A percentile compares a stretch with the other conserved stretches of the same genome.
Evolutionary conservation across 2,797 vertebrate genomes (phyloP).

Genomic region (Prunella strophiata): DNA sequence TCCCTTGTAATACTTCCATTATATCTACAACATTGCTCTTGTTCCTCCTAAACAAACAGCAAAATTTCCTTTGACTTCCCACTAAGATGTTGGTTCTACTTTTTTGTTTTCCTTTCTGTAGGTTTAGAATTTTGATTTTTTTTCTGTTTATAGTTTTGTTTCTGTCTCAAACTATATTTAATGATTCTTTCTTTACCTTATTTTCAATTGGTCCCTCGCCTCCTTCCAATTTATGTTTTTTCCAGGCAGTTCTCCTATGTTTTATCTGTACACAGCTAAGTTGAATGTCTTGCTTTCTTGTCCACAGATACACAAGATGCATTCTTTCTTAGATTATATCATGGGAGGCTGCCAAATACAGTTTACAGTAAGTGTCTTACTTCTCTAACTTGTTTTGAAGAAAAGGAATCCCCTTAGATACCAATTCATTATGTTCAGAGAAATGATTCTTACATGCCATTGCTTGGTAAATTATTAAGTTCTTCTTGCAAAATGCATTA

Average conservation of each 20-base stretch:
- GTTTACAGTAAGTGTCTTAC: slow-evolving; percentile 90
- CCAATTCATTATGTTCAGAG: neutral
- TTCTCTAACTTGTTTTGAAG: neutral
- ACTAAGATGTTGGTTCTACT: neutral
- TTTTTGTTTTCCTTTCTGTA: neutral
- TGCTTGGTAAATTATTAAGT: neutral
- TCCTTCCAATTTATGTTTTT: neutral
- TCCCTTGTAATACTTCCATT: neutral
- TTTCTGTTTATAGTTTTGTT: neutral
- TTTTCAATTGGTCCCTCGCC: neutral
- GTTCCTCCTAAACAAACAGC: neutral
- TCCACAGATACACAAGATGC: slow-evolving; percentile 98
- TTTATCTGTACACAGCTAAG: neutral
- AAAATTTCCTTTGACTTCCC: neutral
- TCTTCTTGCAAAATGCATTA: neutral
- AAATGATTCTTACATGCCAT: neutral
- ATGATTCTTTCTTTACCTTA: neutral
- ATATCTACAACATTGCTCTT: neutral
- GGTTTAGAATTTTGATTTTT: neutral
- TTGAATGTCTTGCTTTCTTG: slow-evolving; percentile 19
- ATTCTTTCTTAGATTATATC: slow-evolving; percentile 99
- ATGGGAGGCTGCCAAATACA: slow-evolving; percentile 99
- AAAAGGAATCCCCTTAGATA: neutral
- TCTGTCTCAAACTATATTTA: neutral
- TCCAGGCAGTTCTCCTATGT: neutral